A percentile compares a stretch with the other conserved stretches of the same genome.
Evolutionary conservation across 2,797 vertebrate genomes (phyloP).

Genomic region (Pangasius macronema): DNA sequence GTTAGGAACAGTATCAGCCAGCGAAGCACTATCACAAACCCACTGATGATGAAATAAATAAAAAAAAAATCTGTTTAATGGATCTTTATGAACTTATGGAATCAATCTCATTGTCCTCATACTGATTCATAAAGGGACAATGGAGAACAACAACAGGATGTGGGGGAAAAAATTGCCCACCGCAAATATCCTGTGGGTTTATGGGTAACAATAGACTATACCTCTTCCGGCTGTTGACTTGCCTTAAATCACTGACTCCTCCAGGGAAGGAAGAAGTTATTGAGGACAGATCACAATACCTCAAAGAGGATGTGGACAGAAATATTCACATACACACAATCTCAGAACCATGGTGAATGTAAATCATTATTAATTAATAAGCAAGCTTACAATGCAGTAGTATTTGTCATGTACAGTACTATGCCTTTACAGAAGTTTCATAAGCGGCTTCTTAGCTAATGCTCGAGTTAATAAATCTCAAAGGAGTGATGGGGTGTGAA

Average conservation of each 20-base stretch:
- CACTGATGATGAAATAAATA: background rate
- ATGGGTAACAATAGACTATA: constrained; percentile 48
- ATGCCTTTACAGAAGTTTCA: background rate
- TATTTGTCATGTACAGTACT: background rate
- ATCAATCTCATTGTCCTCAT: constrained; percentile 5
- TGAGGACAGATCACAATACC: constrained; percentile 41
- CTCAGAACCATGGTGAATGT: background rate
- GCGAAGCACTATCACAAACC: background rate
- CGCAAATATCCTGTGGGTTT: constrained; percentile 44
- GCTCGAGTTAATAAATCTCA: constrained; percentile 10
- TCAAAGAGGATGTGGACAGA: constrained; percentile 41
- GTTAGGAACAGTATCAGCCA: too few relatives aligned
- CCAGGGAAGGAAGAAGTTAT: constrained; percentile 34
- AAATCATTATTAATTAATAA: constrained; percentile 8
- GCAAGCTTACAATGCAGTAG: background rate
- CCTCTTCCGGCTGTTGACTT: constrained; percentile 29
- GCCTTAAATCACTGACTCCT: constrained; percentile 13
- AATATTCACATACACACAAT: constrained; percentile 10
- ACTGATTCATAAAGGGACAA: constrained; percentile 29
- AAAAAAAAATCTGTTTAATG: background rate
- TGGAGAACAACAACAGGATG: constrained; percentile 51
- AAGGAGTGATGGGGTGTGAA: constrained; percentile 9
- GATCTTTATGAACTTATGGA: background rate
- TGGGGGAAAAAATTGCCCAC: constrained; percentile 11
- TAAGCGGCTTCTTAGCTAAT: constrained; percentile 22